Evolutionary conservation across 2,113 vertebrate genomes (phyloP).

Genomic region (Ailurus styani): DNA sequence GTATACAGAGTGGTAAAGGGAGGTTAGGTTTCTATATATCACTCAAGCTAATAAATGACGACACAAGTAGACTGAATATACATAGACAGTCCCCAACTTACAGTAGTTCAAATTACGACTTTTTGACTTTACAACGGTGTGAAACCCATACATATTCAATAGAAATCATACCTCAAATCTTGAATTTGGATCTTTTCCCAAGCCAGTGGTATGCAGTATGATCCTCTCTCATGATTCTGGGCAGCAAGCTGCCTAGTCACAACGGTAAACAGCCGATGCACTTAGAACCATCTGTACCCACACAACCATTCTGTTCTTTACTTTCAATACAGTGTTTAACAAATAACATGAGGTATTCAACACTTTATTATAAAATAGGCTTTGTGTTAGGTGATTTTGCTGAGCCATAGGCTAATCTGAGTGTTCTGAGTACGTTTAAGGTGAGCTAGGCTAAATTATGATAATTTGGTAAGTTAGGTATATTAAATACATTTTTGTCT

Average conservation of each 20-base stretch:
- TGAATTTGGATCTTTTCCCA: not conserved
- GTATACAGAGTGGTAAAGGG: not conserved
- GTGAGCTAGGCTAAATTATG: not conserved
- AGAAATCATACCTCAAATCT: not conserved
- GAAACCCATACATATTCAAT: not conserved
- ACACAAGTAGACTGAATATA: not conserved
- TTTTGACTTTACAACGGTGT: not conserved
- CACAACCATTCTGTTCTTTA: not conserved
- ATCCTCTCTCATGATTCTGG: not conserved
- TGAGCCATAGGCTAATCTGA: not conserved
- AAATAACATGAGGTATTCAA: not conserved
- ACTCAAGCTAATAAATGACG: not conserved
- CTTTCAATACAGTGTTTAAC: not conserved
- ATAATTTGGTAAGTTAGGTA: not conserved
- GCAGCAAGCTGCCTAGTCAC: not conserved
- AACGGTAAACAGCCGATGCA: not conserved
- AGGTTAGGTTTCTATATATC: not conserved
- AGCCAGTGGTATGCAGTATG: not conserved
- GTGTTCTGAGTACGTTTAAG: not conserved
- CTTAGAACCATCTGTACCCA: not conserved
- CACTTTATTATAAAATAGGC: not conserved
- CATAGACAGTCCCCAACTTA: not conserved
- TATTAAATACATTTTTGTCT: not conserved
- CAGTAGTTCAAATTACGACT: not conserved
- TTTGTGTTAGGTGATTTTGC: not conserved